Evolutionary conservation across 2,113 vertebrate genomes (phyloP).

Genomic region (Tursiops truncatus): DNA sequence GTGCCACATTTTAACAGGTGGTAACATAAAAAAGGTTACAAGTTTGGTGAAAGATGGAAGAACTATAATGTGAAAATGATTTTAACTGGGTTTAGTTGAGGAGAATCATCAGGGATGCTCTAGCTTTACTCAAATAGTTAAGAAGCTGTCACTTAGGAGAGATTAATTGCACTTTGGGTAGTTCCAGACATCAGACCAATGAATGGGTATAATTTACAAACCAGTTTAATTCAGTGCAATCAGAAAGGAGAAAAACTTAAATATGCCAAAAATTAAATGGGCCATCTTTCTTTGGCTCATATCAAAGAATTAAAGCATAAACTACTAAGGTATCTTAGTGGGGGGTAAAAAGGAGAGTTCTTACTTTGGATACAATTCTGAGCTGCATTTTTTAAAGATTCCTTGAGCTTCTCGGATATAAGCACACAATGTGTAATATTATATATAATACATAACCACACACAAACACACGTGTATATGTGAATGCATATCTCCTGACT

Average conservation of each 20-base stretch:
- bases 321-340: constrained; percentile 25
- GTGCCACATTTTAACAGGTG: constrained; percentile 5
- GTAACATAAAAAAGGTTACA: background rate
- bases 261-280: constrained; percentile 2
- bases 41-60: background rate
- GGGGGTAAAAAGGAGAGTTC: background rate
- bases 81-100: background rate
- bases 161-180: background rate
- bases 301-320: constrained; percentile 15
- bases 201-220: background rate
- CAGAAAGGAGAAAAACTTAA: background rate
- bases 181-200: background rate
- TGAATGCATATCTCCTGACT: background rate
- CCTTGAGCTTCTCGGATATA: background rate
- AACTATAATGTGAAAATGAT: constrained; percentile 1
- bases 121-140: constrained; percentile 25
- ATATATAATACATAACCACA: background rate
- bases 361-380: background rate
- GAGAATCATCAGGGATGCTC: background rate
- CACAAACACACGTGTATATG: background rate
- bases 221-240: background rate
- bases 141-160: constrained; percentile 2
- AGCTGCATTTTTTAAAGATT: background rate
- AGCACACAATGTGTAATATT: background rate
- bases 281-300: background rate